phyloP scores from a whole-genome alignment of 2,797 vertebrate genomes.

The Stomatorhinus walkeri region DNA sequence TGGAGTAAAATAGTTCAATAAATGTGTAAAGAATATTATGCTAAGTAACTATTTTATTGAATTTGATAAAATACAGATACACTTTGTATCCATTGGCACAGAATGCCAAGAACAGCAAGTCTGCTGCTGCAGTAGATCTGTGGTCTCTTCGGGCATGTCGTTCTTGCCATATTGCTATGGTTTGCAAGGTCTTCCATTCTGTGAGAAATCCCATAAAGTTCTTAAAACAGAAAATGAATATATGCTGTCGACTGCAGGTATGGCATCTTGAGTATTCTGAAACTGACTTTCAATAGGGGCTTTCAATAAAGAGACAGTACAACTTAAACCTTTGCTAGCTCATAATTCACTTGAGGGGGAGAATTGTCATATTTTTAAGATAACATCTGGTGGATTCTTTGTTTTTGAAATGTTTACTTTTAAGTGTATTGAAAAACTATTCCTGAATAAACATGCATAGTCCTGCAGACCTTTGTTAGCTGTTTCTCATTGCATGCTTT shows the following conservation, averaged over 20 bases:
- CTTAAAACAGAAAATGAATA: not conserved
- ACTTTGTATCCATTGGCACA: not conserved
- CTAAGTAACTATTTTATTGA: not conserved
- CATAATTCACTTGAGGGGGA: not conserved
- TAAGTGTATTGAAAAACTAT: not conserved
- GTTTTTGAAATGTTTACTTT: not conserved
- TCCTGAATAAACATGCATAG: not conserved
- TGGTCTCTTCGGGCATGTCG: not conserved
- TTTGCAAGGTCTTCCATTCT: not conserved
- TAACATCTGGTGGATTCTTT: not conserved
- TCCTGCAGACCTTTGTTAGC: not conserved
- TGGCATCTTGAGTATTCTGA: not conserved
- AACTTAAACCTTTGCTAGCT: not conserved
- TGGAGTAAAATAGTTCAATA: constrained; percentile 4
- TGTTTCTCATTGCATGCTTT: not conserved
- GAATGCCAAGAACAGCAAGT: not conserved
- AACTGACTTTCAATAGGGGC: not conserved
- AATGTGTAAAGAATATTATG: not conserved
- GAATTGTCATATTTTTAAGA: not conserved
- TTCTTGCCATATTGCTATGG: constrained; percentile 11
- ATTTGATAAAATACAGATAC: constrained; percentile 3
- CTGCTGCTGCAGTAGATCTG: not conserved
- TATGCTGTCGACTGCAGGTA: not conserved
- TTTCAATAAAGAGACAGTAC: not conserved
- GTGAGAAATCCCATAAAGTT: not conserved